Evolutionary conservation across 2,797 vertebrate species (phyloP).

Genomic region (Sebastes steindachneri): DNA sequence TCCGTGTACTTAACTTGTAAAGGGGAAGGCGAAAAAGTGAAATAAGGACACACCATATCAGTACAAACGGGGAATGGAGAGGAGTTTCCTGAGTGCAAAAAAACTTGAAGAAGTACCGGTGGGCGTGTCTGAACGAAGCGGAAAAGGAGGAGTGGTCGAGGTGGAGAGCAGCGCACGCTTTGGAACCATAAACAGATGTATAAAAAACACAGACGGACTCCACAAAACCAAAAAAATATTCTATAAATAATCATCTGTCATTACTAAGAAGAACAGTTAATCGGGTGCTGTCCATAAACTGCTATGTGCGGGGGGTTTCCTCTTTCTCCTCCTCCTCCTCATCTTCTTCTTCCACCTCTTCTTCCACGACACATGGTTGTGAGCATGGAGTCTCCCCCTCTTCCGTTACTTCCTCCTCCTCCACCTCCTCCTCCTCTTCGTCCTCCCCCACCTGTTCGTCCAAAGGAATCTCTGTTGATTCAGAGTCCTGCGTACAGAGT

Average conservation of each 20-base stretch:
- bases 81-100: constrained; percentile 98
- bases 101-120: constrained; percentile 88
- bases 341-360: constrained; percentile 77
- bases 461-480: constrained; percentile 96
- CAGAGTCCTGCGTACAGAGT: constrained; percentile 98
- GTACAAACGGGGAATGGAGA: constrained; percentile 85
- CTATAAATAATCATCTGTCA: constrained; percentile 85
- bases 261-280: constrained; percentile 84
- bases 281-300: constrained; percentile 74
- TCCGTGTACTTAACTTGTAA: constrained; percentile 41
- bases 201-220: constrained; percentile 70
- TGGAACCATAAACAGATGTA: constrained; percentile 83
- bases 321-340: constrained; percentile 73
- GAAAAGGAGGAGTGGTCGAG: constrained; percentile 73
- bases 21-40: constrained; percentile 30
- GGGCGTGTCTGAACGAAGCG: constrained; percentile 85
- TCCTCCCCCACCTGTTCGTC: constrained; percentile 95
- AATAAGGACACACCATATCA: constrained; percentile 66
- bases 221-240: constrained; percentile 76
- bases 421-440: constrained; percentile 85
- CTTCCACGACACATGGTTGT: constrained; percentile 81
- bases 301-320: constrained; percentile 89
- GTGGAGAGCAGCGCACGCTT: constrained; percentile 88
- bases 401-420: constrained; percentile 64
- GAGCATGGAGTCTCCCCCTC: constrained; percentile 74